Conservation (phyloP, 2,888 invertebrate species). For the Encarsia formosa region DNA sequence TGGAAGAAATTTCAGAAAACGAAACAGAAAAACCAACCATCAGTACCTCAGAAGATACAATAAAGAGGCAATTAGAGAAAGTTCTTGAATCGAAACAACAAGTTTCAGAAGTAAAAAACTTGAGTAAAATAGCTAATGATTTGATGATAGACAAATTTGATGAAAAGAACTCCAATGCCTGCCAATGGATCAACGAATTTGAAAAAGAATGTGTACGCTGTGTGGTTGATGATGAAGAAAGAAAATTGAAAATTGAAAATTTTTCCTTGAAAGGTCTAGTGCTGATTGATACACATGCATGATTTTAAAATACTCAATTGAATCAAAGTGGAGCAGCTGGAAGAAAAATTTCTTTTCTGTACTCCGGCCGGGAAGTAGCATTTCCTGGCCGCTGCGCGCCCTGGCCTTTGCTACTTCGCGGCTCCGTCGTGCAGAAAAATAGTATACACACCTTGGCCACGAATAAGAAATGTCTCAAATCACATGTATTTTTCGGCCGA, state of each 20-base stretch:
- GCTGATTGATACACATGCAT: slow-evolving; percentile 29
- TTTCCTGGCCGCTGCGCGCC: too few relatives aligned
- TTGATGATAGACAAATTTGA: slow-evolving; percentile 31
- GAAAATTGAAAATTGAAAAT: slow-evolving; percentile 30
- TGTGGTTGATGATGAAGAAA: slow-evolving; percentile 25
- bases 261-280: slow-evolving; percentile 30
- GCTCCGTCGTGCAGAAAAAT: too few relatives aligned
- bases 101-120: too few relatives aligned
- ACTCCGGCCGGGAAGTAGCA: too few relatives aligned
- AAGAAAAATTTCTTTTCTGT: slow-evolving; percentile 20
- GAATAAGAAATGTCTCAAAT: too few relatives aligned
- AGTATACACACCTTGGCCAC: too few relatives aligned
- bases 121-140: slow-evolving; percentile 28
- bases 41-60: background rate
- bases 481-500: too few relatives aligned
- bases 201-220: slow-evolving; percentile 33
- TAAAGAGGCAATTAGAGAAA: slow-evolving; percentile 6
- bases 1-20: slow-evolving; percentile 12
- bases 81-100: slow-evolving; percentile 16
- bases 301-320: slow-evolving; percentile 18
- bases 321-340: slow-evolving; percentile 24
- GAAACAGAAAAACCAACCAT: background rate
- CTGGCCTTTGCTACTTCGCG: too few relatives aligned
- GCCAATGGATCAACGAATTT: slow-evolving; percentile 31
- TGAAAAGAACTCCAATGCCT: slow-evolving; percentile 27